Conservation (phyloP, 2,888 invertebrate species). For the Stenodema calcarata region DNA sequence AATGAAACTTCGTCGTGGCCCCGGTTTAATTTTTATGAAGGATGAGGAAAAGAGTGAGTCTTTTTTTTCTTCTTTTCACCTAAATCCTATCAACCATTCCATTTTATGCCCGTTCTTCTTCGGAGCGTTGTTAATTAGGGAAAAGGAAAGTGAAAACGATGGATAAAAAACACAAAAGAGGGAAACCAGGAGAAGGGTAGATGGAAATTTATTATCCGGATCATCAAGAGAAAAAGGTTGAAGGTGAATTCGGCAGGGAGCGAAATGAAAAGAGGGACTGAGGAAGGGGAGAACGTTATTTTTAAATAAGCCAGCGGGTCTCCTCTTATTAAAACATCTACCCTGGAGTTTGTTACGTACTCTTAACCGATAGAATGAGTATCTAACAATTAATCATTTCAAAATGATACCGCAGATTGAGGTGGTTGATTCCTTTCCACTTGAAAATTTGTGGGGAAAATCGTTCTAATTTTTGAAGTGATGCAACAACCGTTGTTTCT, state of each 20-base stretch:
- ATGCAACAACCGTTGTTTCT: too few species aligned
- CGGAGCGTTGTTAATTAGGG: not conserved
- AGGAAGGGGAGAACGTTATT: not conserved
- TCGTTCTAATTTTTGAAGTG: too few species aligned
- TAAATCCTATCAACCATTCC: not conserved
- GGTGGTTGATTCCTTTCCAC: too few species aligned
- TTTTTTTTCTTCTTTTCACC: not conserved
- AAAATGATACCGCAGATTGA: too few species aligned
- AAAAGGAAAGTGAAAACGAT: not conserved
- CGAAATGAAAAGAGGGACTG: not conserved
- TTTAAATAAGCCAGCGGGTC: not conserved
- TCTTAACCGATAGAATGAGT: too few species aligned
- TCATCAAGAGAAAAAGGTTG: not conserved
- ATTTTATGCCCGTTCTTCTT: not conserved
- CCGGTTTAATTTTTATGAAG: not conserved
- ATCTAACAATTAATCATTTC: too few species aligned
- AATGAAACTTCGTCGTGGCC: not conserved
- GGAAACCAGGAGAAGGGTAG: not conserved
- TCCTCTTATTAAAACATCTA: not conserved
- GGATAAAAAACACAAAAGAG: not conserved
- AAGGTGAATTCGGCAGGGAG: not conserved
- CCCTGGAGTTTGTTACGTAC: not conserved
- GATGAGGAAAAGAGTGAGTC: not conserved
- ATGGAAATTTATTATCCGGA: slow-evolving; percentile 2
- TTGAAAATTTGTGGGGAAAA: too few species aligned